Conservation (phyloP, 2,888 invertebrate species). For the Ochropacha duplaris region DNA sequence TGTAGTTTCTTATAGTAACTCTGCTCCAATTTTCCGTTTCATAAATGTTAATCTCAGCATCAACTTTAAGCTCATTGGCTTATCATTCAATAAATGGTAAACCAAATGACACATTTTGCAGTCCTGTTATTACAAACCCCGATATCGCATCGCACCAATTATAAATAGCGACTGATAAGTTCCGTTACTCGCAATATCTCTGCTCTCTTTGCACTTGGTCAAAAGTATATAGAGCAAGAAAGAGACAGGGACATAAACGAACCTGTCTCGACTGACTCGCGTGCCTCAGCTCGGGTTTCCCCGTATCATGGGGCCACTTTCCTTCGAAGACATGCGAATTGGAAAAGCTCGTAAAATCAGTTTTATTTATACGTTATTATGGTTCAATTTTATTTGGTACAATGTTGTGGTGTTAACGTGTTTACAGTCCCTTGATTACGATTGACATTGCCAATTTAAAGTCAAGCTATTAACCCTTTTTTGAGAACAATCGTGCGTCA, state of each 20-base stretch:
- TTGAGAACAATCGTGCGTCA: neutral
- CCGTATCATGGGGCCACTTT: slow-evolving; percentile 54
- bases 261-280: slow-evolving; percentile 48
- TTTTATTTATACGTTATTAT: neutral
- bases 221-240: slow-evolving; percentile 21
- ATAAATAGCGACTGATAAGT: slow-evolving; percentile 71
- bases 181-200: slow-evolving; percentile 51
- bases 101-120: slow-evolving; percentile 43
- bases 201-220: slow-evolving; percentile 34
- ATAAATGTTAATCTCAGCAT: neutral
- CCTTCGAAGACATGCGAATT: slow-evolving; percentile 46
- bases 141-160: slow-evolving; percentile 61
- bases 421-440: slow-evolving; percentile 25
- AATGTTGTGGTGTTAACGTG: slow-evolving; percentile 17
- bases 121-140: slow-evolving; percentile 56
- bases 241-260: slow-evolving; percentile 42
- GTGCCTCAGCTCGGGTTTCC: slow-evolving; percentile 59
- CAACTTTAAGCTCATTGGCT: neutral
- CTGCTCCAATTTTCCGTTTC: neutral
- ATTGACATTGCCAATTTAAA: slow-evolving; percentile 39
- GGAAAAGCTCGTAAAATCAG: neutral
- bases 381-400: neutral
- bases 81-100: slow-evolving; percentile 21
- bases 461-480: slow-evolving; percentile 6
- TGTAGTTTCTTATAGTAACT: neutral